These are phyloP conservation scores for Mycteria americana DNA, from an alignment of 2,797 vertebrate species.

Conservation along the genomic window DNA sequence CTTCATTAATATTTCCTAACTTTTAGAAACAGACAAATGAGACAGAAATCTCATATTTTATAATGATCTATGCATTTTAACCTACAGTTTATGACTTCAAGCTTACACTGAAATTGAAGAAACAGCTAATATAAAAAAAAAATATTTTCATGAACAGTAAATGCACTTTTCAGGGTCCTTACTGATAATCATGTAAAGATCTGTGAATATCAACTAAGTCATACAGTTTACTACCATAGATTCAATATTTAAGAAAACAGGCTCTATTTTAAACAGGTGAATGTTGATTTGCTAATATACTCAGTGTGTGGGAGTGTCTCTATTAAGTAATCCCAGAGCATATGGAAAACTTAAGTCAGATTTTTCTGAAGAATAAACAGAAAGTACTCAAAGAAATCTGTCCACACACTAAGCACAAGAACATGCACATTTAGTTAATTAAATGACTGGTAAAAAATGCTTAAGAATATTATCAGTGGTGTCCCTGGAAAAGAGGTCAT, in stretches of 20 bases:
- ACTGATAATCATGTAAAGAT: background rate
- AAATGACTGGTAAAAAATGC: background rate
- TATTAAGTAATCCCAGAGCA: background rate
- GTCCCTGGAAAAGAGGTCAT: background rate
- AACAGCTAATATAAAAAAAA: background rate
- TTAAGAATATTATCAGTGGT: background rate
- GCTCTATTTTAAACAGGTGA: background rate
- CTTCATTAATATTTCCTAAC: background rate
- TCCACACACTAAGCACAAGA: background rate
- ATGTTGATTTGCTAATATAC: background rate
- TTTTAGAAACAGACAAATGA: background rate
- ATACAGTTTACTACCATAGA: background rate
- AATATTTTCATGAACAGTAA: background rate
- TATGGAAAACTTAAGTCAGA: background rate
- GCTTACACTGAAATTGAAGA: background rate
- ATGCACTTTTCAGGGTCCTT: background rate
- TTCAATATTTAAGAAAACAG: slow-evolving; percentile 1
- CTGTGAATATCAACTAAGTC: background rate
- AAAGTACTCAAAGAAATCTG: background rate
- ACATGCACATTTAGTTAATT: background rate
- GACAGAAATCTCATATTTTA: background rate
- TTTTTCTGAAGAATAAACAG: slow-evolving; percentile 1
- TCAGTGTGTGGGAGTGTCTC: background rate
- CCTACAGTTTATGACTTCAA: background rate
- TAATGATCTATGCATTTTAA: background rate